Evolutionary conservation across 2,888 invertebrate species (phyloP), one percentile per base, ranked within the genome.

Genomic region (Beris chalybata): DNA sequence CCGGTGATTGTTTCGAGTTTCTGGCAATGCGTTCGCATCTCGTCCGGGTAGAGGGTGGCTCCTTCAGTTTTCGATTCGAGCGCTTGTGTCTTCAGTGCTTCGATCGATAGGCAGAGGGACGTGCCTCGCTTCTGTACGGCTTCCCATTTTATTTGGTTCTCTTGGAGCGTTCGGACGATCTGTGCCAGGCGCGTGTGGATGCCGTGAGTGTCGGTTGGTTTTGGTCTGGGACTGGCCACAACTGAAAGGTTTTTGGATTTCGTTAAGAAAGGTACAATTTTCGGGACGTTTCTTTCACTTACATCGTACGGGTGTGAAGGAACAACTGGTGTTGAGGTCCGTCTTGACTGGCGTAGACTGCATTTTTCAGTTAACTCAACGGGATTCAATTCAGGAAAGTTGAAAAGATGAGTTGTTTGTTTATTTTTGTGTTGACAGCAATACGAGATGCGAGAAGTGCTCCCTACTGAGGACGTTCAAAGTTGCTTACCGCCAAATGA

Each of bases 271-370:
- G 11, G 11, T 12, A 11, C 9, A 44, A 2, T 12, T n/a, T 47
- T 47, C 1, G 12, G 5, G 15, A 3, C 13, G 9, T 22, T 53
- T 6, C 29, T 9, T 53, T 53, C 22, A 54, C 55, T 43, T 43
- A 56, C 55, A 29, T 56, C 55, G 32, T 4, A 56, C 15, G 1
- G 55, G 55, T 4, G 55, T 56, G 9, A 56, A 43, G 55, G 22
- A 22, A 22, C 55, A n/a, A 13, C 53, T 53, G 29, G n/a, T 43
- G 13, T 43, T 56, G 13, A 15, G 13, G 11, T 38, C 43, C 1
- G n/a, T n/a, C 22, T 43, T 56, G 11, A 29, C 55, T 15, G 55
- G 55, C 3, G 38, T 38, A 1, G 55, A 38, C 15, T 22, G 38
- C 55, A 56, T 56, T 38, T 38, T 38, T 9, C 5, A 38, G 9